These are phyloP conservation scores for Lithophane socia DNA, from an alignment of 2,888 invertebrate genomes.

Conservation along the genomic window DNA sequence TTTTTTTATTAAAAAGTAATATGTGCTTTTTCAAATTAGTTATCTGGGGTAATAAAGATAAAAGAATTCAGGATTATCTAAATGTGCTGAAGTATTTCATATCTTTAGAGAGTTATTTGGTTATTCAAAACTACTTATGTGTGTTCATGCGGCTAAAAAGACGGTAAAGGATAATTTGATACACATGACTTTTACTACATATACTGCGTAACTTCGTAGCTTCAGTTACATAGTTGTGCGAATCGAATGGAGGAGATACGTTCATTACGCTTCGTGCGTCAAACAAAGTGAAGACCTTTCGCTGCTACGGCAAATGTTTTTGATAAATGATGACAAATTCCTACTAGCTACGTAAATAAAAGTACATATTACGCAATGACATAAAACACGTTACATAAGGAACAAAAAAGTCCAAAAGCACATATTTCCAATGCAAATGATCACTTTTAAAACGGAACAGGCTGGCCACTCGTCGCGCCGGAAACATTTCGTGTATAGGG, in stretches of 20 bases:
- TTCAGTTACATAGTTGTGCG: not conserved
- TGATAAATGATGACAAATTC: not conserved
- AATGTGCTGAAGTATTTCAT: slow-evolving; percentile 14
- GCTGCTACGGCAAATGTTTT: not conserved
- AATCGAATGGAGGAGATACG: not conserved
- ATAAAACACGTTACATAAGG: slow-evolving; percentile 46
- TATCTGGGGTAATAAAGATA: slow-evolving; percentile 47
- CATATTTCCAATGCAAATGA: slow-evolving; percentile 66
- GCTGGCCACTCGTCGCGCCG: slow-evolving; percentile 72
- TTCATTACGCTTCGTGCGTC: not conserved
- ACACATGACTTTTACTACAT: not conserved
- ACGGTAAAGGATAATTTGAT: not conserved
- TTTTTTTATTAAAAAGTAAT: slow-evolving; percentile 51
- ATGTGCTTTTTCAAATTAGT: slow-evolving; percentile 48
- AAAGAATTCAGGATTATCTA: slow-evolving; percentile 18
- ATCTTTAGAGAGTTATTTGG: not conserved
- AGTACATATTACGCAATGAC: slow-evolving; percentile 35
- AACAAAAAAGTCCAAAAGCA: slow-evolving; percentile 36
- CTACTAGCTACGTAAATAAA: slow-evolving; percentile 2
- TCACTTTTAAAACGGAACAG: slow-evolving; percentile 68
- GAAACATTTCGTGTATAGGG: slow-evolving; percentile 83
- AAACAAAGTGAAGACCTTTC: not conserved
- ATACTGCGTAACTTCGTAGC: not conserved
- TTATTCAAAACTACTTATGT: not conserved
- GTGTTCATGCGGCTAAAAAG: not conserved